A percentile compares a stretch with the other conserved stretches of the same genome.
Conservation (phyloP, 2,113 vertebrate species). For the Pterocles orientalis region DNA sequence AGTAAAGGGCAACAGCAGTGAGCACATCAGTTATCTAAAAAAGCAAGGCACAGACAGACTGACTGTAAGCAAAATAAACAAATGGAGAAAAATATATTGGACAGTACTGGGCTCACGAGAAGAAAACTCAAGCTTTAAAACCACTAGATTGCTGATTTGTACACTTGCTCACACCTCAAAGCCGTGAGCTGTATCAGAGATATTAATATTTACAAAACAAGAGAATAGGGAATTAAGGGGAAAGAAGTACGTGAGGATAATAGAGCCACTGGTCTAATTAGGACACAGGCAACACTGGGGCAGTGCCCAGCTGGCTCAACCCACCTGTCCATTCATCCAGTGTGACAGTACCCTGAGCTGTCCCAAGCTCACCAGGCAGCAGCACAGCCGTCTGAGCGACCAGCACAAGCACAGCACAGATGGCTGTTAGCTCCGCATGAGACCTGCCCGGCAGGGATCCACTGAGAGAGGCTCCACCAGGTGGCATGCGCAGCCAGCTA, state of each 20-base stretch:
- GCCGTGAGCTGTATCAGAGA: not conserved
- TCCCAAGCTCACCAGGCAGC: not conserved
- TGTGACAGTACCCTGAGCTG: not conserved
- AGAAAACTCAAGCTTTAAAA: not conserved
- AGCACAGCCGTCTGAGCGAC: not conserved
- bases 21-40: conserved; percentile 88
- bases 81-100: not conserved
- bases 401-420: not conserved
- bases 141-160: not conserved
- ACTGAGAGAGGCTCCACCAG: not conserved
- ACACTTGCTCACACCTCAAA: not conserved
- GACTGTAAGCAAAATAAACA: not conserved
- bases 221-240: not conserved
- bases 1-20: conserved; percentile 91
- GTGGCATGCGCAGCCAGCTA: not conserved
- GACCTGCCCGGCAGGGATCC: not conserved
- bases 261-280: not conserved
- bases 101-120: not conserved
- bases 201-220: not conserved
- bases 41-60: not conserved
- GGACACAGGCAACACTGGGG: not conserved
- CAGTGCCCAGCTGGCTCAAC: not conserved
- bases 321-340: not conserved
- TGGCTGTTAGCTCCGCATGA: not conserved
- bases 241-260: not conserved